Evolutionary conservation across 2,888 invertebrate genomes (phyloP).

Genomic region (Drosophila histrio): DNA sequence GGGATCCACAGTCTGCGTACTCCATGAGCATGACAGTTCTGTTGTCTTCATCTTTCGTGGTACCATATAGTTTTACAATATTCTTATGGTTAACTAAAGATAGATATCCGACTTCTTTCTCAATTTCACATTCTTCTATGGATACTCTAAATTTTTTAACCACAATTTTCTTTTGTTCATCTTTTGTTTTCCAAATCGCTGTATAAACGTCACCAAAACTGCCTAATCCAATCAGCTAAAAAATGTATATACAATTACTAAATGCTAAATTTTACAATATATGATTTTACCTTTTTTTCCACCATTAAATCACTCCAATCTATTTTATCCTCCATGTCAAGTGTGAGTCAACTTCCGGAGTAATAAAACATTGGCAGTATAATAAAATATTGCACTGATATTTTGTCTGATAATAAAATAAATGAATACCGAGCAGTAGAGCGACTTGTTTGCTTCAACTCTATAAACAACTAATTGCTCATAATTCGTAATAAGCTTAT

Average conservation of each 20-base stretch:
- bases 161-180: background rate
- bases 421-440: background rate
- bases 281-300: background rate
- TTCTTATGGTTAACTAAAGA: slow-evolving; percentile 2
- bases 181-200: background rate
- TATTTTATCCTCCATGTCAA: background rate
- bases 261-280: background rate
- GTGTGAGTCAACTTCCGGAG: too few relatives aligned
- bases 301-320: background rate
- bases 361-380: background rate
- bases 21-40: slow-evolving; percentile 7
- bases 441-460: background rate
- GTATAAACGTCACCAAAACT: slow-evolving; percentile 1
- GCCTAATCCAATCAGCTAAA: background rate
- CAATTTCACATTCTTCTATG: background rate
- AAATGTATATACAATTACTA: background rate
- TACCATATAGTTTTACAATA: background rate
- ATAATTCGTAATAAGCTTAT: background rate
- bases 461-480: background rate
- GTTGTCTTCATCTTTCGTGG: background rate
- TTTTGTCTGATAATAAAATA: background rate
- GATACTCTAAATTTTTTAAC: background rate
- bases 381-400: background rate
- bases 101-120: background rate
- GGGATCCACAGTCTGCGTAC: slow-evolving; percentile 15